Evolutionary conservation across 2,797 vertebrate genomes (phyloP).

Genomic region (Gambelia wislizenii): DNA sequence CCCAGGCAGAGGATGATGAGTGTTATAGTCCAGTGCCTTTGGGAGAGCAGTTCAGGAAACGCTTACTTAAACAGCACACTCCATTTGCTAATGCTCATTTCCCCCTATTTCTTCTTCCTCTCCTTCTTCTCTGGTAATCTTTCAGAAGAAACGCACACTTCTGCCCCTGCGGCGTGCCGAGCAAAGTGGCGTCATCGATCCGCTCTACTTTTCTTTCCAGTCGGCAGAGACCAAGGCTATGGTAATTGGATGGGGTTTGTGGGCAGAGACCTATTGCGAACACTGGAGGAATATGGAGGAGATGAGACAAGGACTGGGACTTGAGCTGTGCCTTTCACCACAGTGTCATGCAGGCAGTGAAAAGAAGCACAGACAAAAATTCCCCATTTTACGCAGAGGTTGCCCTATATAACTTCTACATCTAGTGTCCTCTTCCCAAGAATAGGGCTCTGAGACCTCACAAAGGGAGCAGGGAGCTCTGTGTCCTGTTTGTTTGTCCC

Average conservation of each 20-base stretch:
- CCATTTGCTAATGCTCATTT: not conserved
- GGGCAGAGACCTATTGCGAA: no score
- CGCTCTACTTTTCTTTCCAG: slow-evolving; percentile 74
- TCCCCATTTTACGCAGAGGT: not conserved
- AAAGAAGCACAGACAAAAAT: not conserved
- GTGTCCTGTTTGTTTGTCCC: no score
- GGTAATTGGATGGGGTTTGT: slow-evolving; percentile 60
- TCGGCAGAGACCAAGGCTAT: slow-evolving; percentile 52
- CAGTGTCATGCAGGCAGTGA: no score
- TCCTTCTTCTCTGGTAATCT: fast-evolving
- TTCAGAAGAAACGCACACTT: slow-evolving; percentile 80
- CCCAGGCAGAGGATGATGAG: not conserved
- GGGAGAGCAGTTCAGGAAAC: no score
- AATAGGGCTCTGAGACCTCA: no score
- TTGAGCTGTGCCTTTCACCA: not conserved
- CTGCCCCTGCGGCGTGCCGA: slow-evolving; percentile 84
- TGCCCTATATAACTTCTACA: no score
- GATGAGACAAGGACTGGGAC: not conserved
- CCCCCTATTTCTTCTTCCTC: not conserved
- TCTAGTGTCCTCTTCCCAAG: not conserved
- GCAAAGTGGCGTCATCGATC: slow-evolving; percentile 75
- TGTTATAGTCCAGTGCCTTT: not conserved
- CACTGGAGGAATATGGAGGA: not conserved
- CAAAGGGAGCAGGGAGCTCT: no score
- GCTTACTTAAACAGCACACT: not conserved